Percentiles rank a stretch among this genome's conserved stretches.
These are phyloP conservation scores for Tolmerus cingulatus DNA, from an alignment of 2,888 invertebrate species.

Conservation along the genomic window DNA sequence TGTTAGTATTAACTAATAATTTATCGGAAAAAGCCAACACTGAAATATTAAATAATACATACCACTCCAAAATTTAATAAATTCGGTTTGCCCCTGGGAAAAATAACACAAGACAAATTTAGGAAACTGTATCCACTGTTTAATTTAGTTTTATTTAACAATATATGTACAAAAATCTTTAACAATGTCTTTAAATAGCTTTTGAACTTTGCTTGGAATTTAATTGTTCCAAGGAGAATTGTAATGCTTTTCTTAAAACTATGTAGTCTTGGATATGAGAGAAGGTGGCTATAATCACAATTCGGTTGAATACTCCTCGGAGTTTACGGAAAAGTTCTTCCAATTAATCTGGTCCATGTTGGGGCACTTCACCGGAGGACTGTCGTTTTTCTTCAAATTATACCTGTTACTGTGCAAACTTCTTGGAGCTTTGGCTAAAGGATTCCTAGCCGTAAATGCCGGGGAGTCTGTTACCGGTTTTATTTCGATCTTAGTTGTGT, in stretches of 20 bases:
- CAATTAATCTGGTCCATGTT: slow-evolving; percentile 65
- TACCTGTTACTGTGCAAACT: neutral
- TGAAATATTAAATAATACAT: too few species aligned
- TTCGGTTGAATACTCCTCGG: slow-evolving; percentile 63
- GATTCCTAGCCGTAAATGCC: slow-evolving; percentile 54
- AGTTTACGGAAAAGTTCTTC: slow-evolving; percentile 63
- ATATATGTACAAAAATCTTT: slow-evolving; percentile 32
- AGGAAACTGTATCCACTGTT: neutral
- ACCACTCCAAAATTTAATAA: too few species aligned
- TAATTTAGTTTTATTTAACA: slow-evolving; percentile 31
- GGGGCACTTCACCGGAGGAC: slow-evolving; percentile 49
- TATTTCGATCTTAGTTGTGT: slow-evolving; percentile 61
- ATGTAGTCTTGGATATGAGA: slow-evolving; percentile 29
- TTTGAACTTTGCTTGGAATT: slow-evolving; percentile 27
- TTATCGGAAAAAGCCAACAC: too few species aligned
- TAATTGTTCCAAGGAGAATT: slow-evolving; percentile 12
- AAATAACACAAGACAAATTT: neutral
- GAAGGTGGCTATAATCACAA: slow-evolving; percentile 54
- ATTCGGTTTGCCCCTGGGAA: too few species aligned
- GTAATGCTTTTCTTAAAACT: neutral
- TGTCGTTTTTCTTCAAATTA: slow-evolving; percentile 14
- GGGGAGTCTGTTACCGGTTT: slow-evolving; percentile 56
- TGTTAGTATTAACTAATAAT: too few species aligned
- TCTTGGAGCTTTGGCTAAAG: slow-evolving; percentile 49
- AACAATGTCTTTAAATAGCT: slow-evolving; percentile 37